Conservation (phyloP, 1,140 invertebrate species). For the Bombyx mori region DNA sequence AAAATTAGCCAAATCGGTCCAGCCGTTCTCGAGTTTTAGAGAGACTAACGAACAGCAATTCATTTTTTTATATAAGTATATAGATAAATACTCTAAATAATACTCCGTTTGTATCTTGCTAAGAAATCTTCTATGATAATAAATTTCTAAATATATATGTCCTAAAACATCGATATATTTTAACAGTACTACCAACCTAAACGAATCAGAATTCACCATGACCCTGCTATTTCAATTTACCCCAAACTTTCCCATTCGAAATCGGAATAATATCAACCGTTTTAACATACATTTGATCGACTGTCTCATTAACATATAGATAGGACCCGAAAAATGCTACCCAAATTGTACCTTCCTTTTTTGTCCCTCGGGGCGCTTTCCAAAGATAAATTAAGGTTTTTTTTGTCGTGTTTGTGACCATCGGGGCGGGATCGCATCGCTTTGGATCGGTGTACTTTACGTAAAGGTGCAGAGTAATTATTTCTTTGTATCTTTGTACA, state of each 20-base stretch:
- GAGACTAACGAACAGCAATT: too few species aligned
- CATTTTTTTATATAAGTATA: too few species aligned
- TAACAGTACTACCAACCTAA: neutral
- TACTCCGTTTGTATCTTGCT: too few species aligned
- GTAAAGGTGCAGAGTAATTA: slow-evolving; percentile 16
- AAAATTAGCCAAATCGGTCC: too few species aligned
- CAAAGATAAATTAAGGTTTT: slow-evolving; percentile 28
- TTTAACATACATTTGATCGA: slow-evolving; percentile 33
- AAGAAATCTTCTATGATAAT: neutral
- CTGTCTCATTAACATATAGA: slow-evolving; percentile 31
- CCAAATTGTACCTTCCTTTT: slow-evolving; percentile 30
- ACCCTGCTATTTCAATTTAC: slow-evolving; percentile 17
- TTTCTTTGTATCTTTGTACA: slow-evolving; percentile 8
- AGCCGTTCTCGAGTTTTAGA: too few species aligned
- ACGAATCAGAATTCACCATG: slow-evolving; percentile 8
- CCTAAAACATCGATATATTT: too few species aligned
- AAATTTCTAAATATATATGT: neutral
- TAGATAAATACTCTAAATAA: too few species aligned
- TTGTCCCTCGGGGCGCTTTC: slow-evolving; percentile 17
- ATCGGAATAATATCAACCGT: slow-evolving; percentile 23
- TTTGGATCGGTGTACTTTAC: slow-evolving; percentile 20
- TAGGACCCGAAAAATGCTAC: slow-evolving; percentile 23
- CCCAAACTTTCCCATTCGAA: slow-evolving; percentile 15
- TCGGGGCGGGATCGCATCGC: slow-evolving; percentile 20
- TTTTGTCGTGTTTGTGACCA: slow-evolving; percentile 20